A percentile compares a stretch with the other conserved stretches of the same genome.
These are phyloP conservation scores for Micromussa lordhowensis DNA, from an alignment of 92 coral and sea anemone species.

Conservation along the genomic window DNA sequence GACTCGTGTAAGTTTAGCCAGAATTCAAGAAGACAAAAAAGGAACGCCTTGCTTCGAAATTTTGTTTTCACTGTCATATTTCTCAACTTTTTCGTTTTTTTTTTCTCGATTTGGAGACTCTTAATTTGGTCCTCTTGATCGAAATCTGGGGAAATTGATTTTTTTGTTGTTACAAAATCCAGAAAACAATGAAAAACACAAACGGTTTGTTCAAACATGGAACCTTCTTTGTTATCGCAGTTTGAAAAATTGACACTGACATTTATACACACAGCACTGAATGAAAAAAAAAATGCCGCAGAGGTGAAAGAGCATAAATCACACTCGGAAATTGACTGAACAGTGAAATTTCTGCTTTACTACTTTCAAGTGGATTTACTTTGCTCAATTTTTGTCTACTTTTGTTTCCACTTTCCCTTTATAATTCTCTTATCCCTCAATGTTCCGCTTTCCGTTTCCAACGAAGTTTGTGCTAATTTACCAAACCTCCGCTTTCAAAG, in stretches of 20 bases:
- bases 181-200: not conserved
- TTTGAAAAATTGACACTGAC: not conserved
- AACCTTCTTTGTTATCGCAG: constrained; percentile 4
- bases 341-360: not conserved
- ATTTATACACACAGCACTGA: not conserved
- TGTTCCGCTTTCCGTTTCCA: not conserved
- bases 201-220: constrained; percentile 9
- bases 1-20: not conserved
- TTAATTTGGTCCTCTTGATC: not conserved
- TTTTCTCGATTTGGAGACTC: not conserved
- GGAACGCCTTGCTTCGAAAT: not conserved
- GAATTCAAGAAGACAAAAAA: not conserved
- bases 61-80: not conserved
- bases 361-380: not conserved
- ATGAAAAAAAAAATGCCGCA: not conserved
- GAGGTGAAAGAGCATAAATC: not conserved
- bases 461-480: not conserved
- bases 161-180: not conserved
- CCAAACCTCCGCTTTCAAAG: not conserved
- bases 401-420: not conserved
- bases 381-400: not conserved
- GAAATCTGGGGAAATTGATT: not conserved
- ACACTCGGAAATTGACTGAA: not conserved
- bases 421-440: not conserved
- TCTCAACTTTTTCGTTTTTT: not conserved